These are phyloP conservation scores for Monopterus albus DNA, from an alignment of 2,113 vertebrate species.

Conservation along the genomic window DNA sequence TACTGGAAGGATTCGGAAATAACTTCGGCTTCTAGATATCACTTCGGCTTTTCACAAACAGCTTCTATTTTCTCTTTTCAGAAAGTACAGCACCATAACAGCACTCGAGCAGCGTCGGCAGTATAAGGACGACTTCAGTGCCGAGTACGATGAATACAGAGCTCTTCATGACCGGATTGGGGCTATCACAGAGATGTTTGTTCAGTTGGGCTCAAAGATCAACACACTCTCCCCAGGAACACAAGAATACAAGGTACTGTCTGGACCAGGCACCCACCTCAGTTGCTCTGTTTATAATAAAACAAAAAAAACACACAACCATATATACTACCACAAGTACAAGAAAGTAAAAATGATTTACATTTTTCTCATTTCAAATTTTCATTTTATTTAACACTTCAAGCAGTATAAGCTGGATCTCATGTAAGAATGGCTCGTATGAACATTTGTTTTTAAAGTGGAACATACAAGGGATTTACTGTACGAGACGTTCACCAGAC, in stretches of 20 bases:
- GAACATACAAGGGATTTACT: no score
- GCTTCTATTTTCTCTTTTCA: constrained; percentile 46
- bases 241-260: constrained; percentile 84
- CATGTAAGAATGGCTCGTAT: background rate
- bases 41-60: background rate
- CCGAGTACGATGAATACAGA: constrained; percentile 84
- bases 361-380: no score
- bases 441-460: background rate
- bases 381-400: background rate
- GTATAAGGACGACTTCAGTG: constrained; percentile 86
- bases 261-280: background rate
- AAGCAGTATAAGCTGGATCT: background rate
- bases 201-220: constrained; percentile 87
- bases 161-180: constrained; percentile 82
- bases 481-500: no score
- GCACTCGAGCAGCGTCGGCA: constrained; percentile 81
- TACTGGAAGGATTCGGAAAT: constrained; percentile 50
- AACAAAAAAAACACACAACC: no score
- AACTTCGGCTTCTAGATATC: background rate
- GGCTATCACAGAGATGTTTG: constrained; percentile 83
- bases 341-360: constrained; percentile 82
- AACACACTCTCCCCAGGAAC: constrained; percentile 84
- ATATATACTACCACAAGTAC: constrained; percentile 87
- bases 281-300: background rate
- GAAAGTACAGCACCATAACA: constrained; percentile 81